Evolutionary conservation across 2,113 vertebrate genomes (phyloP), one percentile per base, ranked within the genome.

Genomic region (Parus major): DNA sequence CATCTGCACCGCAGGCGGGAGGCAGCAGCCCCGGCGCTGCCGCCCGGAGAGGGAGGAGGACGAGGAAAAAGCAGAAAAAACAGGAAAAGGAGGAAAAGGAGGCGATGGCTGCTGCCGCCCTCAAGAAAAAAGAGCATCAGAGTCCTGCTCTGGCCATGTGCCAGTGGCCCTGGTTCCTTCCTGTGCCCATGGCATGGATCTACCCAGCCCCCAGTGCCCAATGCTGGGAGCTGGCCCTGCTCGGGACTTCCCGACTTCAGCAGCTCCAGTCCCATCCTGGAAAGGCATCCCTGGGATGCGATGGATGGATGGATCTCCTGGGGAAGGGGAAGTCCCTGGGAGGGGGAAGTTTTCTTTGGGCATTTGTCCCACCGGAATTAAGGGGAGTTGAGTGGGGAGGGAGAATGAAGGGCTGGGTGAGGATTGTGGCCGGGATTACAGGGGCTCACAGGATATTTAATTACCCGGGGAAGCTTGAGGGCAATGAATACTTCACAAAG

Each of bases 1-100:
- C 98, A 98, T 98, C 98, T 98, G 98, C 92, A 86, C 57, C 2
- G 20, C 53, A 12, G 91, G 71, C 59, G 33, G 81, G 65, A 64
- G 68, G 55, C 28, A 10, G 90, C 57, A 82, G 91, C 82, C 69
- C 88, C 53, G 0, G 24, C 17, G 10, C 61, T 8, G 5, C 79
- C 53, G 82, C 81, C 88, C 8, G 1, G 7, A 4, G 53, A 47
- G 70, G 35, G 72, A 46, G 9, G 35, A 56, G 20, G 12, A 22
- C 2, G 12, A 28, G 63, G 80, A 60, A 75, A 59, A 86, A 10
- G 16, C 39, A 59, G 55, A 36, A 36, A 36, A 82, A 93, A 14
- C 15, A 2, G 36, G 23, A 81, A 41, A 63, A 29, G 8, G 18
- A 23, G 20, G 14, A 61, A 35, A 19, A 70, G 23, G 36, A 76